Base-by-base conservation (phyloP, 1,140 invertebrate genomes). In the Micrasema minimum region DNA sequence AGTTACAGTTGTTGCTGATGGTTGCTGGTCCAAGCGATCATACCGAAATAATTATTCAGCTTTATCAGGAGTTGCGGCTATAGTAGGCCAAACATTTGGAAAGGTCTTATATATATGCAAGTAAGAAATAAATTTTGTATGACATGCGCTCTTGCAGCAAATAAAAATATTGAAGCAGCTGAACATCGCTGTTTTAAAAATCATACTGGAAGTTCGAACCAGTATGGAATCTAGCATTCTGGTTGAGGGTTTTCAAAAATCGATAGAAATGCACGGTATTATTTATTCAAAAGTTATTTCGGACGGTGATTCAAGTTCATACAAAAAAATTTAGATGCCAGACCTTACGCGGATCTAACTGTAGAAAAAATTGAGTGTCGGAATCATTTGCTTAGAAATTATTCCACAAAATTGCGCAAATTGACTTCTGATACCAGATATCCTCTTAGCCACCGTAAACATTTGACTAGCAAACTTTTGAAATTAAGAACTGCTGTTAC, bases 341-440 rank as follows among this genome's bases (percentile, higher is more conserved):
- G 43, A 46, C 43, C 43, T 16, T 46, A 46, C 43, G n/a, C 43
- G 43, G 4, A 46, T 46, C 26, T 31, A 31, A 31, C 26, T 31
- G 26, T 31, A 31, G n/a, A 46, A 18, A 46, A 16, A 46, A 18
- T 46, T 46, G 43, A 46, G 43, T 46, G 43, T 18, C 1, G 43
- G 3, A 46, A 46, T 46, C 43, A 46, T 46, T 74, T 10, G 46
- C 77, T 31, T 31, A 31, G 26, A 31, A 31, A 31, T 31, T 31
- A 31, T 31, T 31, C 26, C 26, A 31, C 26, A 31, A 31, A 31
- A 31, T 31, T 31, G 26, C 26, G 26, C 26, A 31, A 31, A 2
- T 31, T 31, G 26, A 31, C 26, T 31, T 31, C 26, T 31, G 26
- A 31, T 31, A 31, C 26, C 26, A 31, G 26, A 31, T 31, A 31